Conservation (phyloP, 1,140 invertebrate species). For the Heliconius hewitsoni region DNA sequence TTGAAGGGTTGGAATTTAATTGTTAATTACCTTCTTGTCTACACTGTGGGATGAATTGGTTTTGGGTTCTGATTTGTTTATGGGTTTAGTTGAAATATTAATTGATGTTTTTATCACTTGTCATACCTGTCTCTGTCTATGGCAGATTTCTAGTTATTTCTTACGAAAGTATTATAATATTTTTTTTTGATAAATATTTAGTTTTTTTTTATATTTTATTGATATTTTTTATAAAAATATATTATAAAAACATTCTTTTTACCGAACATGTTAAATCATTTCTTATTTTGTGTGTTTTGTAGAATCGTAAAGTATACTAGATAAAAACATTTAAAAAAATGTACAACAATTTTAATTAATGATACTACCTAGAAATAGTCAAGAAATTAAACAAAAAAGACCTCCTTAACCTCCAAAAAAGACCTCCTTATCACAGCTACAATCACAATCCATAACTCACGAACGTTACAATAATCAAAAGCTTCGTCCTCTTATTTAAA, state of each 20-base stretch:
- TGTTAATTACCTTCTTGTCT: constrained; percentile 71
- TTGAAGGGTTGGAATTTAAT: constrained; percentile 45
- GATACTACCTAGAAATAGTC: neutral
- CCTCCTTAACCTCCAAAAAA: neutral
- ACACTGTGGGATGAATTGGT: constrained; percentile 45
- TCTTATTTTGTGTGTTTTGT: no score
- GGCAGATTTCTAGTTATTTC: no score
- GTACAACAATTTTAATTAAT: no score
- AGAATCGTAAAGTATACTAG: no score
- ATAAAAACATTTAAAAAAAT: no score
- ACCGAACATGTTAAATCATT: no score
- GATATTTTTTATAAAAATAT: no score
- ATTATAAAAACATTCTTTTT: no score
- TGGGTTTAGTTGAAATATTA: neutral
- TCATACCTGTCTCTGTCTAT: neutral
- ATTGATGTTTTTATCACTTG: neutral
- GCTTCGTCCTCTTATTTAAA: constrained; percentile 21
- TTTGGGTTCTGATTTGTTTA: constrained; percentile 29
- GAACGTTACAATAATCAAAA: constrained; percentile 6
- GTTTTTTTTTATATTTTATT: no score
- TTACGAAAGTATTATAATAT: no score
- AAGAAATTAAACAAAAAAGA: neutral
- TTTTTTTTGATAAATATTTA: no score
- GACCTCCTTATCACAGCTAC: neutral
- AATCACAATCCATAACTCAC: constrained; percentile 7